phyloP scores from a whole-genome alignment of 30 jellyfish, hydroid and myxozoan species.

The Clytia hemisphaerica region DNA sequence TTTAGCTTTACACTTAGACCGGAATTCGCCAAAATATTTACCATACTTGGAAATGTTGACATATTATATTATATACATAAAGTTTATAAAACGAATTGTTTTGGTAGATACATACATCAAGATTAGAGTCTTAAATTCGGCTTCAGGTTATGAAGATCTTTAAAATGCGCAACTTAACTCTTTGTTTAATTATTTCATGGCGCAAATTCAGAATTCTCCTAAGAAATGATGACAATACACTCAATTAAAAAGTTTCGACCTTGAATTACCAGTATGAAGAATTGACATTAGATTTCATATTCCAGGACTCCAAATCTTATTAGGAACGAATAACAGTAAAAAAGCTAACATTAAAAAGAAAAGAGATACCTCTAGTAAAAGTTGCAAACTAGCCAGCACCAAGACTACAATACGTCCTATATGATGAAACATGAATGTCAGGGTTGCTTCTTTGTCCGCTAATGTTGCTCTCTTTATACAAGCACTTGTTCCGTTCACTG shows the following conservation, averaged over 20 bases:
- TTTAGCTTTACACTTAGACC: too few species aligned
- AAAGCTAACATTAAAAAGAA: too few species aligned
- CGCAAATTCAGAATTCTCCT: too few species aligned
- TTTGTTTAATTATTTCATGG: too few species aligned
- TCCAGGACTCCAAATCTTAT: neutral
- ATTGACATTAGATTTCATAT: neutral
- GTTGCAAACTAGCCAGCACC: constrained; percentile 32
- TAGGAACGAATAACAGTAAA: neutral
- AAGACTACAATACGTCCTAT: constrained; percentile 25
- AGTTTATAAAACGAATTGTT: too few species aligned
- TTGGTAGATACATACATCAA: too few species aligned
- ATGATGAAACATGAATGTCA: constrained; percentile 6
- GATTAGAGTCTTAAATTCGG: too few species aligned
- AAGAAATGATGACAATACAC: neutral
- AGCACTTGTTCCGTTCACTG: constrained; percentile 11
- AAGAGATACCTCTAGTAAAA: constrained; percentile 51
- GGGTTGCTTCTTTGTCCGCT: neutral
- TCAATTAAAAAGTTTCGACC: neutral
- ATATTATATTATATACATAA: too few species aligned
- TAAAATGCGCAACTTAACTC: too few species aligned
- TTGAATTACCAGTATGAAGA: neutral
- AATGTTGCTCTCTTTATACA: constrained; percentile 16
- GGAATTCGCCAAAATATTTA: neutral
- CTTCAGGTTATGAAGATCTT: too few species aligned
- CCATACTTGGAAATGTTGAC: too few species aligned